Evolutionary conservation across 2,888 invertebrate species (phyloP), one percentile per base, ranked within the genome.

Genomic region (Leucophenga maculata): DNA sequence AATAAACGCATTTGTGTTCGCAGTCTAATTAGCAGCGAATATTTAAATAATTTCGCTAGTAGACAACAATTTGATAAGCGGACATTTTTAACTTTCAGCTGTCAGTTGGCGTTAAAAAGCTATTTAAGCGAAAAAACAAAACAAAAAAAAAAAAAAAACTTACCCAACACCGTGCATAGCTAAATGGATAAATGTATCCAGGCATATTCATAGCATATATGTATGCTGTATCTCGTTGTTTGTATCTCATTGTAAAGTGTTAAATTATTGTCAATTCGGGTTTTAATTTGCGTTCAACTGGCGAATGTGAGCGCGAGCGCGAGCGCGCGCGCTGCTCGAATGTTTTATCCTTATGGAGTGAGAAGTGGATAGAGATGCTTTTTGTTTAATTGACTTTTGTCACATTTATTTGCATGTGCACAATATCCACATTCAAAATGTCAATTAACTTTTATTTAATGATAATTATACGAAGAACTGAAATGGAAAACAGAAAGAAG

Each of bases 361-460:
- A 14, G 32, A 16, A 60, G 16, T 31, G 31, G 59, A 16, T 60
- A 18, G 32, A 60, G 59, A 60, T 55, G 54, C 55, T 72, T 73
- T 64, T 59, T 71, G 71, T 73, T 75, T 82, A 80, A 81, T 82
- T 83, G 82, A 83, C 83, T 81, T 80, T 69, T 81, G 78, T 78
- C 77, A 46, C 72, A 69, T 52, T 68, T 67, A 50, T 67, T 54
- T 66, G 62, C 60, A 59, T 48, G 65, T 57, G 65, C 22, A 20
- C 62, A 62, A 46, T 14, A 46, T 62, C 46, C 62, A 62, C 62
- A 78, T 78, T 83, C 84, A 73, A 78, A 82, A 78, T 83, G 83
- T 83, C 83, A 83, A 83, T 83, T 85, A 83, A 83, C 84, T 78
- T 82, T 83, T 83, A 83, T 85, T 83, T 85, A 83, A 79, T 84